phyloP scores from a whole-genome alignment of 2,888 invertebrate genomes.

The Mesoligia furuncula region DNA sequence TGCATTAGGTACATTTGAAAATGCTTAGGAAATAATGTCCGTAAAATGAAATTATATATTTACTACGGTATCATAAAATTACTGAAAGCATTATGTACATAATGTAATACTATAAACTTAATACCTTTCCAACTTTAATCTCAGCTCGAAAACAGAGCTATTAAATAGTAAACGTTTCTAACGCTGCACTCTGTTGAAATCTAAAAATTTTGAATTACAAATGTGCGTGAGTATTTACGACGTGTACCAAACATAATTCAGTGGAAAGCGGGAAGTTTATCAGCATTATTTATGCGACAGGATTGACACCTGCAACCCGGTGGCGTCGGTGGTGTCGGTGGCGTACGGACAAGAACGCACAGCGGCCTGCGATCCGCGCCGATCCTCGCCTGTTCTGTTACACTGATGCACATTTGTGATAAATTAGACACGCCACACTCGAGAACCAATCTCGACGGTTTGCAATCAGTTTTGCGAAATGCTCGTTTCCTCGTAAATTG shows the following conservation, averaged over 20 bases:
- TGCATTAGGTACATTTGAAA: conserved; percentile 33
- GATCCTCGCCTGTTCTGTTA: conserved; percentile 67
- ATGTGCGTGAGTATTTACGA: conserved; percentile 60
- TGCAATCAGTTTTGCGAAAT: conserved; percentile 87
- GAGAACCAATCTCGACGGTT: conserved; percentile 82
- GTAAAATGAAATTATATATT: conserved; percentile 32
- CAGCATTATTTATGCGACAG: conserved; percentile 75
- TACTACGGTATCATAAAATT: conserved; percentile 35
- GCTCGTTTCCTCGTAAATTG: conserved; percentile 81
- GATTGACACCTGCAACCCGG: conserved; percentile 78
- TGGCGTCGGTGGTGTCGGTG: conserved; percentile 39
- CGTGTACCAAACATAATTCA: conserved; percentile 63
- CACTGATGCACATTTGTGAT: conserved; percentile 82
- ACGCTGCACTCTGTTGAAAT: conserved; percentile 44
- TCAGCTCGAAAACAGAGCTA: conserved; percentile 37
- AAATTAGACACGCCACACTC: conserved; percentile 85
- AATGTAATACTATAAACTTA: conserved; percentile 18
- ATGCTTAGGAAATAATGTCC: conserved; percentile 23
- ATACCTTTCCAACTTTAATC: conserved; percentile 30
- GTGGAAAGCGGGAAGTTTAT: conserved; percentile 71
- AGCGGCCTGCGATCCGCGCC: conserved; percentile 37
- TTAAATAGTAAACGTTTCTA: conserved; percentile 33
- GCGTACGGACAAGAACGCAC: conserved; percentile 34
- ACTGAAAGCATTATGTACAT: conserved; percentile 15
- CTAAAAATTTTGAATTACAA: conserved; percentile 64